Base-by-base conservation (phyloP, 1,140 invertebrate genomes). In the Hylyphantes graminicola region DNA sequence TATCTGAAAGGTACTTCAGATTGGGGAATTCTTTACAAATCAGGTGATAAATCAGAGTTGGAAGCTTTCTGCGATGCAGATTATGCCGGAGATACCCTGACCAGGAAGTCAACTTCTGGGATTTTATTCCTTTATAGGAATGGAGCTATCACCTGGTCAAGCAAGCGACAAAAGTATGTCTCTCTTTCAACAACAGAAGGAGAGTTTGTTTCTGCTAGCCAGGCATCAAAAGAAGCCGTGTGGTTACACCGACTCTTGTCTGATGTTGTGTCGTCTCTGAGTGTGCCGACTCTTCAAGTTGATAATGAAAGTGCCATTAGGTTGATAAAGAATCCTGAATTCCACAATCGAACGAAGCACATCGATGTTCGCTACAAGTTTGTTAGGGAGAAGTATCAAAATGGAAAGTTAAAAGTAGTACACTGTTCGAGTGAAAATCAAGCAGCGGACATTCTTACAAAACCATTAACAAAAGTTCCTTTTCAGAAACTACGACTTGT, bases 1-100 rank as follows among this genome's bases (percentile, higher is more conserved):
- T 91, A 91, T 85, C 72, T 92, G 12, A 90, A 89, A 79, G 89
- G 88, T 53, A 91, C 90, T 51, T 85, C 75, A 67, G 74, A 64
- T 6, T 35, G 51, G n/a, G 70, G 80, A 9, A 73, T 75, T 55
- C 1, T 57, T 13, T 75, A 17, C 61, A 35, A 50, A 21, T 35
- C 17, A 11, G 7, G 50, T 55, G 4, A 9, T 19, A 5, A 53
- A 6, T 11, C 7, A 59, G 51, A 12, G 35, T 17, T 76, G 15
- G 19, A 80, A 9, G 75, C 10, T 61, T 89, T 87, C 85, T 88
- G 80, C 64, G 90, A 91, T 77, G 87, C 89, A 21, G 90, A 91
- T 85, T 90, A 87, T 87, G 89, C 89, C 21, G 86, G 87, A 51
- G 87, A 88, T 67, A 19, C 55, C 9, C 51, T 88, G n/a, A 83